Evolutionary conservation across 2,797 vertebrate species (phyloP).

Genomic region (Margarornis squamiger): DNA sequence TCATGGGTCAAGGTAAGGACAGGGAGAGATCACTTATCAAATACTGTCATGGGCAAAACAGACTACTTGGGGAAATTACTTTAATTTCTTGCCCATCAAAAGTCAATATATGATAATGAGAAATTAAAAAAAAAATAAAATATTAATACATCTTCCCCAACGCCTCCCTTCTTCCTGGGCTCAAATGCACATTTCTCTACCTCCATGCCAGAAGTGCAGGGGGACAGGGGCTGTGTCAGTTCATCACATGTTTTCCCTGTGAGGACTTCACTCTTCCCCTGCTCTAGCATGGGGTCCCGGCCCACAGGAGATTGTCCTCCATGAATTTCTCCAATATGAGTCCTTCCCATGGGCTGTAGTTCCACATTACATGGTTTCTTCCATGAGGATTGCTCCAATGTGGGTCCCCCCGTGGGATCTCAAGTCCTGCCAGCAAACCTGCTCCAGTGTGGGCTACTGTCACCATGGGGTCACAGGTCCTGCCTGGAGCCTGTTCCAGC

Average conservation of each 20-base stretch:
- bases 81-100: not conserved
- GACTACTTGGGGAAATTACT: not conserved
- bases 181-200: not conserved
- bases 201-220: accelerated
- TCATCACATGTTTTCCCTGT: not conserved
- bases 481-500: not conserved
- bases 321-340: not conserved
- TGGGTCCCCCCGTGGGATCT: not conserved
- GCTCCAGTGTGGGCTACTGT: accelerated
- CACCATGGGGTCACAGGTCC: not conserved
- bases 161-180: not conserved
- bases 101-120: not conserved
- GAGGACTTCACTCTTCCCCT: not conserved
- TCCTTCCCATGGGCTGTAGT: not conserved
- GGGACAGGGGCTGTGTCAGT: accelerated
- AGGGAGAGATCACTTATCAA: not conserved
- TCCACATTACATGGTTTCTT: not conserved
- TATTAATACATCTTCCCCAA: not conserved
- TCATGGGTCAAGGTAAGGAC: accelerated
- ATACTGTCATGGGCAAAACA: not conserved
- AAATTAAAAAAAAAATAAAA: not conserved
- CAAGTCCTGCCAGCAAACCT: not conserved
- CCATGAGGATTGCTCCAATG: not conserved
- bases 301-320: not conserved
- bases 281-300: not conserved